Base-by-base conservation (phyloP, 2,888 invertebrate species). In the Orchestes rusci region DNA sequence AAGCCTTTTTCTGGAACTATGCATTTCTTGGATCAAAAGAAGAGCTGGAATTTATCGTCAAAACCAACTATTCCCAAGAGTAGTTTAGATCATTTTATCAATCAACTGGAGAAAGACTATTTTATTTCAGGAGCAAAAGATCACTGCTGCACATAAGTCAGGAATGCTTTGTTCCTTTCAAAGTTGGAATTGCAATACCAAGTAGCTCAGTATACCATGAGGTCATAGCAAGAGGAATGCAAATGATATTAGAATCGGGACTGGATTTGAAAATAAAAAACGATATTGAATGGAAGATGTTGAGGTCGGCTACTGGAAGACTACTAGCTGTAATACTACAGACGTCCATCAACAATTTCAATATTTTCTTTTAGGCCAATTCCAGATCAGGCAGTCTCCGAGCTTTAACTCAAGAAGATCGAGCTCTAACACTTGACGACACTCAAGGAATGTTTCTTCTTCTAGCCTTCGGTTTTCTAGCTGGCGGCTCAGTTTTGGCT, bases 361-460 rank as follows among this genome's bases (percentile, higher is more conserved):
- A 5, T 13, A n/a, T 32, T 13, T 12, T 15, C 12, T 61, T 63
- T 48, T 56, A 77, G 74, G 75, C 72, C 1, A 70, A 64, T 33
- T 54, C 62, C 10, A 53, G 32, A 19, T 37, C 20, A 2, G 72
- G 70, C 4, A 70, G 70, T 2, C 49, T 78, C 16, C 72, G 71
- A 35, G 66, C 69, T 15, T 54, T 67, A 5, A 64, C 69, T 29
- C 71, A 75, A 16, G 80, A 82, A 64, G 86, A 88, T 60, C 75
- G 84, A 49, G 80, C 82, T 16, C 63, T 88, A n/a, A 80, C 82
- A 1, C 68, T 86, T 19, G 85, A 83, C 57, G 88, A 88, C 51
- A 85, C 84, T 0, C 84, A 85, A 67, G 88, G 88, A 7, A 87
- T 86, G 83, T 87, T 86, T 59, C 65, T 87, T 2, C 70, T 88